phyloP scores from a whole-genome alignment of 64 coral and sea anemone species.

The Hydrozoanthus tunicans region DNA sequence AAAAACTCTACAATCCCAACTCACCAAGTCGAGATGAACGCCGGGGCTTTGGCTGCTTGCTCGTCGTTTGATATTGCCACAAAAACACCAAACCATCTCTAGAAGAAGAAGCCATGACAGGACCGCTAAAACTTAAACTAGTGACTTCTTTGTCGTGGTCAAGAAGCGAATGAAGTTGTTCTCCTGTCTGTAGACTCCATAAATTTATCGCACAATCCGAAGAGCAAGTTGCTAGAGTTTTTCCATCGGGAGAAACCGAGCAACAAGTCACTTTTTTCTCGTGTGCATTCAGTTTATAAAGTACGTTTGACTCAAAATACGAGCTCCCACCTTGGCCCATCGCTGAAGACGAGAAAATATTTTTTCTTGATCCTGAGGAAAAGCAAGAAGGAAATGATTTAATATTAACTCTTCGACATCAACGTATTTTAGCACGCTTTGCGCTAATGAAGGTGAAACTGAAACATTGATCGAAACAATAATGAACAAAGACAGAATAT shows the following conservation, averaged over 20 bases:
- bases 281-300: slow-evolving; percentile 27
- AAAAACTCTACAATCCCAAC: background rate
- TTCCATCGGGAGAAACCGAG: slow-evolving; percentile 37
- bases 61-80: slow-evolving; percentile 50
- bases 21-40: slow-evolving; percentile 39
- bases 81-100: slow-evolving; percentile 37
- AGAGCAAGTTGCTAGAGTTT: slow-evolving; percentile 39
- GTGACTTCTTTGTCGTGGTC: slow-evolving; percentile 45
- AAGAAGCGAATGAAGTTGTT: slow-evolving; percentile 5
- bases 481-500: slow-evolving; percentile 7
- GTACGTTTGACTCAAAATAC: slow-evolving; percentile 35
- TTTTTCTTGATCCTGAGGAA: slow-evolving; percentile 37
- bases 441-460: background rate
- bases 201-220: slow-evolving; percentile 24
- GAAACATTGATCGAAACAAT: background rate
- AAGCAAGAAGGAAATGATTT: background rate
- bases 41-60: slow-evolving; percentile 19
- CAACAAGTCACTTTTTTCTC: slow-evolving; percentile 56
- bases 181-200: slow-evolving; percentile 23
- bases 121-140: slow-evolving; percentile 42
- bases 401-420: background rate
- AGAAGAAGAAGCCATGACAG: slow-evolving; percentile 48
- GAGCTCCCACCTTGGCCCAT: slow-evolving; percentile 54
- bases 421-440: background rate
- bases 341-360: slow-evolving; percentile 30